Evolutionary conservation across 2,888 invertebrate genomes (phyloP), one percentile per base, ranked within the genome.

Genomic region (Chrysolina americana): DNA sequence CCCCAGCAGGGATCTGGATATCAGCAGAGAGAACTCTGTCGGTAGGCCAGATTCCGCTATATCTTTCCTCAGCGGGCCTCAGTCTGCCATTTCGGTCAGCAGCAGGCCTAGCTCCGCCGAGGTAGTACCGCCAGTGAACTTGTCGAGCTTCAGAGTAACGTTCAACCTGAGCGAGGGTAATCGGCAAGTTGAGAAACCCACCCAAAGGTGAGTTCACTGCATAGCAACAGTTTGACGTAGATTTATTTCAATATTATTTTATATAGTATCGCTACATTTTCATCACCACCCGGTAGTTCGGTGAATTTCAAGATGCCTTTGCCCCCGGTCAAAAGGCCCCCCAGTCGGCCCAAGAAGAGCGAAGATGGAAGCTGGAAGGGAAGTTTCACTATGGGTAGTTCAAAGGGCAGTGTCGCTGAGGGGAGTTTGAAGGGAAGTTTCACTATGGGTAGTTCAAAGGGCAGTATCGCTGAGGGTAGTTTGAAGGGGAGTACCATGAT

Each of bases 251-350:
- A 47, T 2, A n/a, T 28, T 28, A 13, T 59, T 28, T 13, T 59
- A n/a, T 36, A 9, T 2, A 59, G 59, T 59, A 10, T 36, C n/a
- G 15, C 0, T 36, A 15, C 2, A 15, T 59, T 36, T 8, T 28
- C 17, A 9, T 36, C 36, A 17, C 9, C 59, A 9, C 10, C 23
- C 5, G 59, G 23, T 28, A 59, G 36, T 36, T 59, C n/a, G 59
- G 59, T 36, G 1, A 17, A 41, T 5, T 76, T 76, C 53, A 76
- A 76, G 70, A 63, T 71, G 68, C 76, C 76, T 8, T 64, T 70
- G 41, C 76, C 76, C 28, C 76, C 73, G 5, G 69, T 59, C 6
- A 76, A 76, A 59, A 66, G 76, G n/a, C 76, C 76, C 10, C 76
- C 76, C 1, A 53, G 56, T 10, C 59, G 76, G 19, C 70, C 71